phyloP scores from a whole-genome alignment of 2,888 invertebrate genomes.

The Vannuccia rotundouncinata region DNA sequence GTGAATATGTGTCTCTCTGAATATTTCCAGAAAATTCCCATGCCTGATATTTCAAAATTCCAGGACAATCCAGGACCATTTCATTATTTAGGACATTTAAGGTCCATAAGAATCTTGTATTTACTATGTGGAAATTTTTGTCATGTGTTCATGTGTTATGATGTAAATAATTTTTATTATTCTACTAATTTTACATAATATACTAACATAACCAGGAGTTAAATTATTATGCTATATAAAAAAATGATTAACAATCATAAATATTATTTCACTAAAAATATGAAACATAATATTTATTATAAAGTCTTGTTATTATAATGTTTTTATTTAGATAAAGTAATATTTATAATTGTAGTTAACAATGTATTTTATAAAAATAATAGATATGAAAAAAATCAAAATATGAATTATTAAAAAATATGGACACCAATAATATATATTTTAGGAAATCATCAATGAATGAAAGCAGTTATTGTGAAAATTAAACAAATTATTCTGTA shows the following conservation, averaged over 20 bases:
- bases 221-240: slow-evolving; percentile 16
- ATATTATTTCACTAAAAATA: slow-evolving; percentile 18
- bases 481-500: too few relatives aligned
- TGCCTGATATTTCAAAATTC: too few relatives aligned
- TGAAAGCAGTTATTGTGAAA: too few relatives aligned
- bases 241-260: neutral
- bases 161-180: slow-evolving; percentile 13
- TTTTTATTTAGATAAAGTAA: neutral
- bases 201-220: neutral
- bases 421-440: neutral
- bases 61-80: too few relatives aligned
- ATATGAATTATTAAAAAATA: neutral
- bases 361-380: neutral
- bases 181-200: slow-evolving; percentile 11
- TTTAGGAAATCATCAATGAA: neutral
- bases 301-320: neutral
- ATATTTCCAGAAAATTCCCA: too few relatives aligned
- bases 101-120: too few relatives aligned
- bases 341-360: neutral
- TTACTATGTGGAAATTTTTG: too few relatives aligned
- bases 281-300: slow-evolving; percentile 5
- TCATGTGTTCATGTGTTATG: too few relatives aligned
- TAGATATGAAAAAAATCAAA: neutral
- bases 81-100: too few relatives aligned
- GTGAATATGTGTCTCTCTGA: too few relatives aligned